These are phyloP conservation scores for Cephalotes varians DNA, from an alignment of 2,888 invertebrate genomes.

Conservation along the genomic window DNA sequence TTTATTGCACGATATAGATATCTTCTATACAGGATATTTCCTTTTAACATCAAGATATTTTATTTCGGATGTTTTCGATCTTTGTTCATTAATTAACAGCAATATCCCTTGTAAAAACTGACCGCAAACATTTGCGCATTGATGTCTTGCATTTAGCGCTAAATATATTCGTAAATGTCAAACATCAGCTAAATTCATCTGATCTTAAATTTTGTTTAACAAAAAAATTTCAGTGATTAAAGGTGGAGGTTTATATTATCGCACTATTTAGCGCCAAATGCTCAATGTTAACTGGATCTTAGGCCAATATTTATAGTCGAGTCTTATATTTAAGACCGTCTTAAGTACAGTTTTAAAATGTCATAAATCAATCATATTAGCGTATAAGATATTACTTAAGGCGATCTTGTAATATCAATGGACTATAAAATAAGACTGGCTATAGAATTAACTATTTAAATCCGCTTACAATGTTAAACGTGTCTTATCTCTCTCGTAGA, in stretches of 20 bases:
- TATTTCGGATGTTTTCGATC: not conserved
- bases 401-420: too few species aligned
- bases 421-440: too few species aligned
- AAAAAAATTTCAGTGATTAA: not conserved
- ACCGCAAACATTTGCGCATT: conserved; percentile 12
- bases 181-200: not conserved
- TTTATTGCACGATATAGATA: conserved; percentile 77
- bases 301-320: too few species aligned
- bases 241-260: not conserved
- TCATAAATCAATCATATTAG: too few species aligned
- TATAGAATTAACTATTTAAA: conserved; percentile 3
- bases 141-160: conserved; percentile 6
- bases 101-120: not conserved
- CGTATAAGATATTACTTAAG: too few species aligned
- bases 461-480: conserved; percentile 1
- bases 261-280: conserved; percentile 24
- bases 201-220: not conserved
- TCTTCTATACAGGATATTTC: conserved; percentile 22
- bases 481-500: not conserved
- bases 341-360: too few species aligned
- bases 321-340: too few species aligned
- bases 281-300: not conserved
- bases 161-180: not conserved
- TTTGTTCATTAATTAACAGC: conserved; percentile 14
- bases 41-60: conserved; percentile 17